Percentiles rank a stretch among this genome's conserved stretches.
Conservation (phyloP, 2,888 invertebrate species). For the Taenaris catops region DNA sequence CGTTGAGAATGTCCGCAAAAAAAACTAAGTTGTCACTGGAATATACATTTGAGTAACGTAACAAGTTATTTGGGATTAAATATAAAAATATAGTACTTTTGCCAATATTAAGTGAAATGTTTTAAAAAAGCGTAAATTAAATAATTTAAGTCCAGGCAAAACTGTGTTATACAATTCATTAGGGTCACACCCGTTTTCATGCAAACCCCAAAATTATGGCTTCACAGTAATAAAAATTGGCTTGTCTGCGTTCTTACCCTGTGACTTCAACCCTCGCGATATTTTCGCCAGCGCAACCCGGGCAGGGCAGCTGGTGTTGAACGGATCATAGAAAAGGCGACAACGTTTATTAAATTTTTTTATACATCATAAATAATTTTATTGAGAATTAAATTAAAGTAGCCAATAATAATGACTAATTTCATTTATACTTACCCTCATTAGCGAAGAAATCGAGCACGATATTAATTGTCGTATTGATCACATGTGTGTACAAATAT, state of each 20-base stretch:
- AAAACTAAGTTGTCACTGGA: too few relatives aligned
- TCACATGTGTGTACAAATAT: conserved; percentile 64
- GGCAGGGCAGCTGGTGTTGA: conserved; percentile 21
- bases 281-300: conserved; percentile 38
- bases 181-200: conserved; percentile 25
- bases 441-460: conserved; percentile 37
- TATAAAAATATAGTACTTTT: too few relatives aligned
- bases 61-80: too few relatives aligned
- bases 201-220: conserved; percentile 39
- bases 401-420: conserved; percentile 29
- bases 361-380: not conserved
- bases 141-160: too few relatives aligned
- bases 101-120: too few relatives aligned
- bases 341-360: conserved; percentile 3
- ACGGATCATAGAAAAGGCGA: conserved; percentile 7
- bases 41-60: too few relatives aligned
- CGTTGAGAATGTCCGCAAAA: too few relatives aligned
- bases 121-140: too few relatives aligned
- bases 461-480: conserved; percentile 47
- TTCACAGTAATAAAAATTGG: conserved; percentile 57
- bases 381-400: not conserved
- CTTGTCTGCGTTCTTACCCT: conserved; percentile 27
- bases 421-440: conserved; percentile 67
- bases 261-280: conserved; percentile 54
- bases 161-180: conserved; percentile 13